A percentile compares a stretch with the other conserved stretches of the same genome.
Evolutionary conservation across 2,113 vertebrate genomes (phyloP).

Genomic region (Rafetus swinhoei): DNA sequence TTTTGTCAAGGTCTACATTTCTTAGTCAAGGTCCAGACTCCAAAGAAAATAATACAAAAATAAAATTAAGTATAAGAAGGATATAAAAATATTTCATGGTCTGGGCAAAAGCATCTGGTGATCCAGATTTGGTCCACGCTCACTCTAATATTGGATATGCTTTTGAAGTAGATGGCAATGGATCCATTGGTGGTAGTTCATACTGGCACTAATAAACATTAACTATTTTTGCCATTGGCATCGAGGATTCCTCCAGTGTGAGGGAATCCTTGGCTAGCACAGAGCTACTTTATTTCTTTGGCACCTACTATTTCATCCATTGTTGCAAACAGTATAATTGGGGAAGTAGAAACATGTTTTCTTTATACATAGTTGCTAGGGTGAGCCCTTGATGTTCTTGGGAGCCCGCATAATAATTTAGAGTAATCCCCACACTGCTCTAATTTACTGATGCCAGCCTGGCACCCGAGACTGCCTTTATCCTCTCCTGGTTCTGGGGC

Average conservation of each 20-base stretch:
- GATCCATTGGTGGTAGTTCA: too few species aligned
- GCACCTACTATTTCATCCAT: neutral
- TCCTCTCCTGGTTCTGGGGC: neutral
- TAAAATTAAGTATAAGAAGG: neutral
- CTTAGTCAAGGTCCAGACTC: neutral
- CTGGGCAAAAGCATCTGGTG: neutral
- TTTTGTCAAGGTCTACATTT: neutral
- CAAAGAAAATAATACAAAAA: neutral
- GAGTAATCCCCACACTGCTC: neutral
- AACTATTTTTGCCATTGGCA: neutral
- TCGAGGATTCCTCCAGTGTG: neutral
- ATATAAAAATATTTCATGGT: neutral
- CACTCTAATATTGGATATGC: too few species aligned
- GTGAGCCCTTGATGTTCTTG: neutral
- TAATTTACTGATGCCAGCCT: neutral
- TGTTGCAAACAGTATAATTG: neutral
- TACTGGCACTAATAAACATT: neutral
- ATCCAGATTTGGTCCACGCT: neutral
- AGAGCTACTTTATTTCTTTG: rapidly evolving
- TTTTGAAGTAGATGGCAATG: too few species aligned
- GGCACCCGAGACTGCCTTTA: neutral
- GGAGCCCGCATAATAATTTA: neutral
- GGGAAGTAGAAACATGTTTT: neutral
- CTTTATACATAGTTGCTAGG: neutral
- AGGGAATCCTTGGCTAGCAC: neutral